phyloP scores from a whole-genome alignment of 2,888 invertebrate species.

The Drosophila engyochracea region DNA sequence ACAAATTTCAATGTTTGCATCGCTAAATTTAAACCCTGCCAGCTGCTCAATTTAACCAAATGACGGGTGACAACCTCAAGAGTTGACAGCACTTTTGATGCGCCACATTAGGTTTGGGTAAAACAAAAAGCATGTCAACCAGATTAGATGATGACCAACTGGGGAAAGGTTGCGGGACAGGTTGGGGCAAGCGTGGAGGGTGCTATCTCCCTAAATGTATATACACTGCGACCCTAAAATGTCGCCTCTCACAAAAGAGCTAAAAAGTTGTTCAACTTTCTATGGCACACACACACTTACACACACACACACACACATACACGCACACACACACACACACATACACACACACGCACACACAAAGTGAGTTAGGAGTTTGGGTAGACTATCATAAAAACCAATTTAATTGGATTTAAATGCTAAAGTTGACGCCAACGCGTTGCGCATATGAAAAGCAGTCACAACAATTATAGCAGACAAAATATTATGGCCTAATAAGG shows the following conservation, averaged over 20 bases:
- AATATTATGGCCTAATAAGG: conserved; percentile 22
- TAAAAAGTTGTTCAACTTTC: conserved; percentile 14
- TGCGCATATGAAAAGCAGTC: conserved; percentile 40
- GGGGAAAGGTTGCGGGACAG: conserved; percentile 7
- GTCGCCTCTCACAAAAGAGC: conserved; percentile 16
- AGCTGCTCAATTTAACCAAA: conserved; percentile 51
- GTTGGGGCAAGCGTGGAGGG: background rate
- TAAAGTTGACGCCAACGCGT: conserved; percentile 51
- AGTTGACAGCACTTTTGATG: conserved; percentile 54
- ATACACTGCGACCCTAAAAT: conserved; percentile 27
- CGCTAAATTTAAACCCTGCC: conserved; percentile 34
- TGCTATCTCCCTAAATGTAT: conserved; percentile 18
- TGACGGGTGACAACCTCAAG: conserved; percentile 44
- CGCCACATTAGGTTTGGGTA: conserved; percentile 60
- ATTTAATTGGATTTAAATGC: conserved; percentile 78
- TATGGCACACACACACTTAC: background rate
- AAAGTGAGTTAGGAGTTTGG: conserved; percentile 12
- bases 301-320: background rate
- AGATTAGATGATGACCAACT: conserved; percentile 49
- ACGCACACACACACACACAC: no score
- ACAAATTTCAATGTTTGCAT: conserved; percentile 33
- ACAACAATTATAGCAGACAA: conserved; percentile 63
- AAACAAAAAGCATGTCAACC: conserved; percentile 62
- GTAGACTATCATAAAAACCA: conserved; percentile 60
- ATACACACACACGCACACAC: background rate